Evolutionary conservation across 1,140 invertebrate genomes (phyloP).

Genomic region (Nasonia longicornis): DNA sequence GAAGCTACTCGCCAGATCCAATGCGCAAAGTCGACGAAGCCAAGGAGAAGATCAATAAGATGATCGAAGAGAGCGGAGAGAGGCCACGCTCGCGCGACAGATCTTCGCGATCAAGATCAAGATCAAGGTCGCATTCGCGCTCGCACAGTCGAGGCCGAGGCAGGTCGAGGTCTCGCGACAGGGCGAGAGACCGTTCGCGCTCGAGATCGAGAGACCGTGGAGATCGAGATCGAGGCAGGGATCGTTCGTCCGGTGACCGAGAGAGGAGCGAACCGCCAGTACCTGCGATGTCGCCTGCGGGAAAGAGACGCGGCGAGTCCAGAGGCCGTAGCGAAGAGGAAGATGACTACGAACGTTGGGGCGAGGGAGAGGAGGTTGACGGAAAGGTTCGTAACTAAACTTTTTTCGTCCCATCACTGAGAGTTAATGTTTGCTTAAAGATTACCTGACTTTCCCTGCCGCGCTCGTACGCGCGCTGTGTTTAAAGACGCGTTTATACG

Average conservation of each 20-base stretch:
- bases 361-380: constrained; percentile 54
- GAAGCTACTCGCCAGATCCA: constrained; percentile 73
- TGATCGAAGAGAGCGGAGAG: constrained; percentile 70
- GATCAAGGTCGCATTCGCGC: constrained; percentile 74
- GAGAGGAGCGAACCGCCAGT: constrained; percentile 34
- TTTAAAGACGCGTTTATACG: neutral
- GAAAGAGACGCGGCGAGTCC: constrained; percentile 13
- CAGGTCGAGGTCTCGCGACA: constrained; percentile 72
- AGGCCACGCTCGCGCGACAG: constrained; percentile 53
- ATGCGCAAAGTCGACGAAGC: constrained; percentile 73
- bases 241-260: neutral
- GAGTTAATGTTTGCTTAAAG: constrained; percentile 33
- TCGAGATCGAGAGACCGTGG: constrained; percentile 62
- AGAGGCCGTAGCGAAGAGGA: constrained; percentile 67
- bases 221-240: constrained; percentile 24
- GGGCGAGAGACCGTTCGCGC: constrained; percentile 76
- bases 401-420: constrained; percentile 13
- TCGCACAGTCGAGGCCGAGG: constrained; percentile 71
- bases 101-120: constrained; percentile 63
- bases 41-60: constrained; percentile 75
- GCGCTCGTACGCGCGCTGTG: neutral
- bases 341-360: constrained; percentile 69
- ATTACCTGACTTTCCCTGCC: constrained; percentile 18
- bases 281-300: neutral
- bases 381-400: constrained; percentile 56